These are phyloP conservation scores for Chrysodeixis includens DNA, from an alignment of 2,888 invertebrate genomes.

Conservation along the genomic window DNA sequence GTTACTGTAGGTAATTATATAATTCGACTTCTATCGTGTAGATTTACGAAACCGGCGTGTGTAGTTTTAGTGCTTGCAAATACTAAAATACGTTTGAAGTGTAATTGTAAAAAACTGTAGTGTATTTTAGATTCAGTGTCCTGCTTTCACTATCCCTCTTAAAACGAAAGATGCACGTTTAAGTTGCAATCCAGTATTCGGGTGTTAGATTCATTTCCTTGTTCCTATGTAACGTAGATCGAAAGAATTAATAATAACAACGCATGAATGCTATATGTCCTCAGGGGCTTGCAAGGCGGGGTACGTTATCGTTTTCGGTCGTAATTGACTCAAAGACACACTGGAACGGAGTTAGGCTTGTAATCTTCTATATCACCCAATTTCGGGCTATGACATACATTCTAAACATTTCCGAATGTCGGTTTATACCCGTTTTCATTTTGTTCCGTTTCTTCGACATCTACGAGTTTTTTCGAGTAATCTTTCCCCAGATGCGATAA, in stretches of 20 bases:
- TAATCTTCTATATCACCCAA: slow-evolving; percentile 15
- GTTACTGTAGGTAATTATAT: not conserved
- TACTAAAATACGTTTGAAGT: too few species aligned
- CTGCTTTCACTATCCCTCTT: too few species aligned
- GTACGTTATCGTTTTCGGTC: slow-evolving; percentile 41
- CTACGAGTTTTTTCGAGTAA: not conserved
- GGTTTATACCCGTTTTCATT: slow-evolving; percentile 2
- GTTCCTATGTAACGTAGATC: slow-evolving; percentile 28
- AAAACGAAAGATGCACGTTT: too few species aligned
- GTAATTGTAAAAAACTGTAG: too few species aligned
- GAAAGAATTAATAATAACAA: slow-evolving; percentile 60
- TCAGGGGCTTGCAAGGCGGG: slow-evolving; percentile 29
- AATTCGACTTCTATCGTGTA: not conserved
- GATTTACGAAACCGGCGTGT: not conserved
- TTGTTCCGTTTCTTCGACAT: slow-evolving; percentile 2
- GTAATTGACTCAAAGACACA: slow-evolving; percentile 35
- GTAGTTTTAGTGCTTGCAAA: slow-evolving; percentile 3
- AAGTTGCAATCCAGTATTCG: too few species aligned
- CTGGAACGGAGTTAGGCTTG: slow-evolving; percentile 9
- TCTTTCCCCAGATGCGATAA: slow-evolving; percentile 9
- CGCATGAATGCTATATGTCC: slow-evolving; percentile 57
- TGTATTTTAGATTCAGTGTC: too few species aligned
- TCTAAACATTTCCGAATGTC: slow-evolving; percentile 8
- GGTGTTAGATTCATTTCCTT: slow-evolving; percentile 15
- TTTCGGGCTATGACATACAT: slow-evolving; percentile 13